phyloP scores from a whole-genome alignment of 2,113 vertebrate species.

The Solenodon paradoxus region DNA sequence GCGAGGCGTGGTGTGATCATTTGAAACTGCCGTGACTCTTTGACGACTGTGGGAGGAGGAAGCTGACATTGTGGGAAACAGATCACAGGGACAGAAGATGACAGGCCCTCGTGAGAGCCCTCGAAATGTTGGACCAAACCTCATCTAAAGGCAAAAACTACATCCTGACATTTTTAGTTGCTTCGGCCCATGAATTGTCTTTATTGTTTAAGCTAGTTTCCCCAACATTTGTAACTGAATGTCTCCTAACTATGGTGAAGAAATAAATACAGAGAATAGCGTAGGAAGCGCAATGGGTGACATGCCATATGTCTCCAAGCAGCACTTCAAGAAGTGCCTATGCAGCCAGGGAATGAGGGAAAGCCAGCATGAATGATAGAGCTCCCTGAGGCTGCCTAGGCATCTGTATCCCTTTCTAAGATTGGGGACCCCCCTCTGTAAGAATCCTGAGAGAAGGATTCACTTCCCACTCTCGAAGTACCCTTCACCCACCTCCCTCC shows the following conservation, averaged over 20 bases:
- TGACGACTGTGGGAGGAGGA: neutral
- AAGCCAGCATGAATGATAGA: neutral
- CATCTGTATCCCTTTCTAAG: neutral
- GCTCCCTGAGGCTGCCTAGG: neutral
- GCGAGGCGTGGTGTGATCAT: neutral
- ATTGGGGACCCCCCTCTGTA: neutral
- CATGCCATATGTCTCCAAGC: neutral
- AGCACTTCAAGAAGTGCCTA: neutral
- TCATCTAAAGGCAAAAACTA: slow-evolving; percentile 11
- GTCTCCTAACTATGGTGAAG: neutral
- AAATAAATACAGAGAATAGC: neutral
- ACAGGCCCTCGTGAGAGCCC: neutral
- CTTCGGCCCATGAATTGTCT: neutral
- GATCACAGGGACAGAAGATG: neutral
- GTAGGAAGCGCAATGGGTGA: neutral
- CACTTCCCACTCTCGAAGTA: neutral
- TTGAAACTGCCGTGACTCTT: neutral
- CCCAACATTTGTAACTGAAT: neutral
- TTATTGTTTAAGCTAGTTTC: neutral
- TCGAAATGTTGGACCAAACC: neutral
- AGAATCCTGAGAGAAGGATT: neutral
- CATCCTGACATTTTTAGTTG: neutral
- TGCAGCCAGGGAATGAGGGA: neutral
- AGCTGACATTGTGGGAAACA: neutral
- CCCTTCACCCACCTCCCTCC: neutral